Conservation (phyloP, 2,113 vertebrate genomes). For the Rissa tridactyla region DNA sequence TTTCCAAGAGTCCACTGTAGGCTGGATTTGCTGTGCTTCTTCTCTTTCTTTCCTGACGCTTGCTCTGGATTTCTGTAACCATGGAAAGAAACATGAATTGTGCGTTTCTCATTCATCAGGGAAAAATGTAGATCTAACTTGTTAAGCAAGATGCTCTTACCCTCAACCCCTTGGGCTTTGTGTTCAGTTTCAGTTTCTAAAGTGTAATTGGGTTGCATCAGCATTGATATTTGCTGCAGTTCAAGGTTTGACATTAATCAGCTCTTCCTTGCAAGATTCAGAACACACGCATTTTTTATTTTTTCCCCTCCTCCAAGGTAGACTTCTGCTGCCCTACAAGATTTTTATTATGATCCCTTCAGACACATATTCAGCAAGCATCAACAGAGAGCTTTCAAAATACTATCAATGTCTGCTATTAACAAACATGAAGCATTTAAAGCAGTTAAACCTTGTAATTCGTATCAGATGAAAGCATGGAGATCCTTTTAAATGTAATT, state of each 20-base stretch:
- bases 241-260: slow-evolving; percentile 22
- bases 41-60: slow-evolving; percentile 94
- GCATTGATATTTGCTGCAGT: slow-evolving; percentile 15
- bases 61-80: slow-evolving; percentile 91
- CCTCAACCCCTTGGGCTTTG: slow-evolving; percentile 14
- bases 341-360: neutral
- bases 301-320: neutral
- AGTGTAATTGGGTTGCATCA: slow-evolving; percentile 30
- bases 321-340: neutral
- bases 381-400: neutral
- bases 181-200: slow-evolving; percentile 31
- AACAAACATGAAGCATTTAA: neutral
- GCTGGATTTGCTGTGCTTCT: slow-evolving; percentile 95
- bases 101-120: slow-evolving; percentile 32
- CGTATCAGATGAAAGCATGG: neutral
- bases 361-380: neutral
- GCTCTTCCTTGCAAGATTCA: neutral
- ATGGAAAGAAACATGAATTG: slow-evolving; percentile 32
- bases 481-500: neutral
- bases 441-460: neutral
- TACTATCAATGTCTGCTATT: neutral
- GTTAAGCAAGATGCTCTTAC: slow-evolving; percentile 6
- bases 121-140: slow-evolving; percentile 18
- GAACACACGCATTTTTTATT: neutral
- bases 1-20: slow-evolving; percentile 93